These are phyloP conservation scores for Parotia lawesii DNA, from an alignment of 2,113 vertebrate species.

Conservation along the genomic window DNA sequence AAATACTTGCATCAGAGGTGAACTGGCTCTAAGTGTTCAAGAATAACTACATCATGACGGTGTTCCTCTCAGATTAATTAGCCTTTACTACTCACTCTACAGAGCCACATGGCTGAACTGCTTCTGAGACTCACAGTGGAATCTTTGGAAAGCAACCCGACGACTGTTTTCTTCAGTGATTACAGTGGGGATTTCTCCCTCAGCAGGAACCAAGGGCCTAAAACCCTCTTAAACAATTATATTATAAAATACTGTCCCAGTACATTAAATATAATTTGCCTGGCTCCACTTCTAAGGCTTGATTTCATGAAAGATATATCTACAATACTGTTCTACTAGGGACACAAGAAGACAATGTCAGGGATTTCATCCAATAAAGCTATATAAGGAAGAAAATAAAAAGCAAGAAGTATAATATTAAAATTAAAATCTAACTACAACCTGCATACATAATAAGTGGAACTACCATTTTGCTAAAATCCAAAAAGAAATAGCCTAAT, in stretches of 20 bases:
- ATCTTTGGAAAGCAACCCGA: constrained; percentile 38
- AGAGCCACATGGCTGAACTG: background rate
- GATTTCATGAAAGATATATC: background rate
- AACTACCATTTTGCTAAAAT: constrained; percentile 48
- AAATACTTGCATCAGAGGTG: background rate
- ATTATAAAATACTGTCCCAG: constrained; percentile 6
- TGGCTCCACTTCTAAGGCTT: background rate
- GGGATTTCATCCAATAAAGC: background rate
- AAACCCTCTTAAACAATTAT: constrained; percentile 46
- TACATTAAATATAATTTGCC: constrained; percentile 20
- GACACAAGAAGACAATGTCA: background rate
- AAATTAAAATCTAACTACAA: constrained; percentile 30
- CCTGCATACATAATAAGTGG: background rate
- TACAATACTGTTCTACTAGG: background rate
- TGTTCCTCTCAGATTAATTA: constrained; percentile 13
- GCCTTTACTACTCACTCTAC: background rate
- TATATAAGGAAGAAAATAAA: background rate
- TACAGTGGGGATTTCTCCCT: constrained; percentile 35
- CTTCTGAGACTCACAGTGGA: background rate
- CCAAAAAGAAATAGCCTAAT: constrained; percentile 34
- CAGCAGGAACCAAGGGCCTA: constrained; percentile 19
- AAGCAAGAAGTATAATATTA: background rate
- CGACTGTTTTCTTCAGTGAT: constrained; percentile 17
- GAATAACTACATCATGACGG: background rate
- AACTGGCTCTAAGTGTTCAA: background rate